A percentile compares a stretch with the other conserved stretches of the same genome.
These are phyloP conservation scores for Ptychoptera contaminata DNA, from an alignment of 2,888 invertebrate species.

Conservation along the genomic window DNA sequence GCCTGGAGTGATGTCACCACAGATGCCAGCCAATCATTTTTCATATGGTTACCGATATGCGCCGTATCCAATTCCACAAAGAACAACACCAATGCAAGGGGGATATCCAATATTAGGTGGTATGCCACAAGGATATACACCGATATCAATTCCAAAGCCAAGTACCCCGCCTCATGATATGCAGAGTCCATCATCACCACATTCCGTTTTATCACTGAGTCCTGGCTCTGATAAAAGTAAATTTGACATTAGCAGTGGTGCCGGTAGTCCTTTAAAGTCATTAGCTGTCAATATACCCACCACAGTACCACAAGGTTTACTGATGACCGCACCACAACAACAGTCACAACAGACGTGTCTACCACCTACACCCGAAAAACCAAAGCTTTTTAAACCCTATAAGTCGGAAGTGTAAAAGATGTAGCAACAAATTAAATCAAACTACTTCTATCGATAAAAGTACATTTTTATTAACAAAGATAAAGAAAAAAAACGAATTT, in stretches of 20 bases:
- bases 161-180: constrained; percentile 29
- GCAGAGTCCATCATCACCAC: constrained; percentile 28
- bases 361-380: constrained; percentile 29
- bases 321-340: constrained; percentile 21
- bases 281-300: constrained; percentile 1
- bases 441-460: too few relatives aligned
- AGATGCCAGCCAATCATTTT: constrained; percentile 37
- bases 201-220: constrained; percentile 28
- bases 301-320: constrained; percentile 16
- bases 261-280: constrained; percentile 18
- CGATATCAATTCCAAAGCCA: constrained; percentile 22
- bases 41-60: constrained; percentile 32
- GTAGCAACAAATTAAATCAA: too few relatives aligned
- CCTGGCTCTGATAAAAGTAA: constrained; percentile 28
- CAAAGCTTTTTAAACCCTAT: constrained; percentile 62
- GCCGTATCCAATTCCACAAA: constrained; percentile 36
- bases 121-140: constrained; percentile 18
- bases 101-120: constrained; percentile 17
- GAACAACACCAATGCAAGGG: constrained; percentile 26
- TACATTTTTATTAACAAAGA: too few relatives aligned
- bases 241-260: constrained; percentile 21
- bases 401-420: constrained; percentile 31
- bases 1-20: constrained; percentile 37
- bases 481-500: too few relatives aligned
- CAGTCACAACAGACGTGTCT: constrained; percentile 23